A percentile compares a stretch with the other conserved stretches of the same genome.
Evolutionary conservation across 1,140 invertebrate genomes (phyloP).

Genomic region (Penaeus vannamei): DNA sequence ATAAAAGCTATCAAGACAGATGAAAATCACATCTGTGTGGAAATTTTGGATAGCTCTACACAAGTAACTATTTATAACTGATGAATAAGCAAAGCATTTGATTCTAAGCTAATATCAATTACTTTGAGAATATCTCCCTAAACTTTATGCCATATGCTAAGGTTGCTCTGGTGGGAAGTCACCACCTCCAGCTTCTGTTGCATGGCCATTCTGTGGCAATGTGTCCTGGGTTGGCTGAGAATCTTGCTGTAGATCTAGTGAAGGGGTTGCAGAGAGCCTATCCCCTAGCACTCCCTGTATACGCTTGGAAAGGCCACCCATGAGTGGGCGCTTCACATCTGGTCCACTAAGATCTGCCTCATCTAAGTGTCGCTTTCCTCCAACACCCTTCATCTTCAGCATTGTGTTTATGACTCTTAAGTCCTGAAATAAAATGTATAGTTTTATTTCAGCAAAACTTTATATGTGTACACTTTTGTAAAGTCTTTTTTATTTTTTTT

Average conservation of each 20-base stretch:
- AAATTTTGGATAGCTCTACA: neutral
- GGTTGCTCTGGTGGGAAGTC: constrained; percentile 42
- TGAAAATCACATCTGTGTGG: no score
- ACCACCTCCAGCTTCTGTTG: constrained; percentile 45
- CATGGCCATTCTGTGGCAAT: constrained; percentile 58
- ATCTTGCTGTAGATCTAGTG: constrained; percentile 42
- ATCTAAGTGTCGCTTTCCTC: constrained; percentile 49
- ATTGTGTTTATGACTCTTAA: constrained; percentile 56
- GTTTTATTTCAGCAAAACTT: no score
- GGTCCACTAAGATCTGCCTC: constrained; percentile 40
- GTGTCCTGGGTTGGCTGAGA: neutral
- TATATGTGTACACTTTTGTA: no score
- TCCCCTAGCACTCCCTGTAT: constrained; percentile 52
- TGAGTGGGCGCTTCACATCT: constrained; percentile 48
- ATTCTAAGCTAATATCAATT: constrained; percentile 8
- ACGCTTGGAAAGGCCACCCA: constrained; percentile 42
- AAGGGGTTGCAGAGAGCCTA: constrained; percentile 36
- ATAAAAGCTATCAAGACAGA: no score
- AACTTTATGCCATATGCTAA: neutral
- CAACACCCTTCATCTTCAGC: constrained; percentile 53
- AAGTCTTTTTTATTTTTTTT: no score
- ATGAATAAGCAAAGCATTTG: constrained; percentile 30
- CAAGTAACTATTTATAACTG: neutral
- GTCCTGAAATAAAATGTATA: constrained; percentile 27
- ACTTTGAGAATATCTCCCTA: constrained; percentile 2